These are phyloP conservation scores for Bothrops jararaca DNA, from an alignment of 2,113 vertebrate species.

Conservation along the genomic window DNA sequence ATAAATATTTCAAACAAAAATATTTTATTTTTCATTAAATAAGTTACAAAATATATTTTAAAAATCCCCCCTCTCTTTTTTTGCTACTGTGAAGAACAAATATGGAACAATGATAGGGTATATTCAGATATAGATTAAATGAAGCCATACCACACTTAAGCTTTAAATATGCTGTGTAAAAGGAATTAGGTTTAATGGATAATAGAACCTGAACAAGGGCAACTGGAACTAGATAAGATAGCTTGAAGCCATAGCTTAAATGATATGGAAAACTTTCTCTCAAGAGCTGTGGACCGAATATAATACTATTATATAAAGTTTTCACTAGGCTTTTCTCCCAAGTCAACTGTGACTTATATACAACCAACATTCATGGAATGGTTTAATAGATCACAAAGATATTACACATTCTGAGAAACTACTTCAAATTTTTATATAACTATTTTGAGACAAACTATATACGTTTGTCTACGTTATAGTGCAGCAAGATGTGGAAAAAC, in stretches of 20 bases:
- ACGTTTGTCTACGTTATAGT: not conserved
- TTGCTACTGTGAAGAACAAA: not conserved
- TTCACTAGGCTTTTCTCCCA: not conserved
- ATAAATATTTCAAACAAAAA: not conserved
- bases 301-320: not conserved
- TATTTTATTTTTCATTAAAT: not conserved
- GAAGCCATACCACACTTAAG: not conserved
- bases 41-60: not conserved
- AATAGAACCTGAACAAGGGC: not conserved
- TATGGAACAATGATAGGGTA: not conserved
- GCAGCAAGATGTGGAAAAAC: not conserved
- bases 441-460: not conserved
- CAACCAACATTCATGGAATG: not conserved
- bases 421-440: not conserved
- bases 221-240: not conserved
- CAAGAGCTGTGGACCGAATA: not conserved
- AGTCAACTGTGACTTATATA: not conserved
- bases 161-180: not conserved
- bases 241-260: not conserved
- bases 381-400: not conserved
- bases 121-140: not conserved
- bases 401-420: not conserved
- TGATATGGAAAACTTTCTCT: not conserved
- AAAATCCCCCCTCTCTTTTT: not conserved
- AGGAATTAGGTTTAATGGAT: not conserved